A percentile compares a stretch with the other conserved stretches of the same genome.
Conservation (phyloP, 2,113 vertebrate species). For the Melanerpes formicivorus region DNA sequence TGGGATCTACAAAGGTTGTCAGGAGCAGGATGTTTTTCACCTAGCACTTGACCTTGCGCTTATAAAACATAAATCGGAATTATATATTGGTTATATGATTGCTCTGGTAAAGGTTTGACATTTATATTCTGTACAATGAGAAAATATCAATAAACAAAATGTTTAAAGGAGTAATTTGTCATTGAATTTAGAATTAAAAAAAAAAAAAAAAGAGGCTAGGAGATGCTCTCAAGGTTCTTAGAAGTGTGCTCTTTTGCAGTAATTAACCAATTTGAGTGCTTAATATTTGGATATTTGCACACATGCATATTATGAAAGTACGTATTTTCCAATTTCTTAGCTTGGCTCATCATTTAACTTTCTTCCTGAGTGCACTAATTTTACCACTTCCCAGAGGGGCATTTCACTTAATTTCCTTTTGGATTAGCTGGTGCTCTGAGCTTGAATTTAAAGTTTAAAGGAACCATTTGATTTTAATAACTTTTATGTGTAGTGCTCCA, state of each 20-base stretch:
- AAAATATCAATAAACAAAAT: conserved; percentile 27
- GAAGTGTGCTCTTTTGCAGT: background rate
- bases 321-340: background rate
- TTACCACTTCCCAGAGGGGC: conserved; percentile 57
- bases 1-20: background rate
- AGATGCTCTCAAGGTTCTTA: background rate
- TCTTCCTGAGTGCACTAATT: conserved; percentile 18
- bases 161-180: conserved; percentile 10
- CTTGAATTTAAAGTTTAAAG: conserved; percentile 85
- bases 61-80: conserved; percentile 34
- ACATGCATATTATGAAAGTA: background rate
- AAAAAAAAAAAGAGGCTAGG: background rate
- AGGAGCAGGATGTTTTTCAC: conserved; percentile 1
- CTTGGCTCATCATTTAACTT: conserved; percentile 35
- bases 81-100: conserved; percentile 27
- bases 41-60: conserved; percentile 18
- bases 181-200: background rate
- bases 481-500: conserved; percentile 82
- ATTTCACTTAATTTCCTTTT: conserved; percentile 77
- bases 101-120: conserved; percentile 29
- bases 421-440: conserved; percentile 79
- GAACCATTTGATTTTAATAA: conserved; percentile 87
- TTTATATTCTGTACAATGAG: conserved; percentile 44
- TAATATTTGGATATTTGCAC: background rate
- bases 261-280: background rate